phyloP scores from a whole-genome alignment of 2,797 vertebrate species.

The Monodelphis domestica region DNA sequence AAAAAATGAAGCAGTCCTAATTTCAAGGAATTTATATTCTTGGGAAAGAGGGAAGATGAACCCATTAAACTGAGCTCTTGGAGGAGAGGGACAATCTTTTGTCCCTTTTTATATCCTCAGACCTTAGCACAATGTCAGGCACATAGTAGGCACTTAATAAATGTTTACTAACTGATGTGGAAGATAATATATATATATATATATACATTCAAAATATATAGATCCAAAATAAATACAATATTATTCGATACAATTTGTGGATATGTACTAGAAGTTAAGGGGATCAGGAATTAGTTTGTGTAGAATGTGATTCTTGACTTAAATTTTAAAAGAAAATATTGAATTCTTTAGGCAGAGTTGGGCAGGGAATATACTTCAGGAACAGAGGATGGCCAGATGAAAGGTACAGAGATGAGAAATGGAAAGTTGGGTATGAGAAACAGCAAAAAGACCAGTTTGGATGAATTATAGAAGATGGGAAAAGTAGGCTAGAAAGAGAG shows the following conservation, averaged over 20 bases:
- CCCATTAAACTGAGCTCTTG: background rate
- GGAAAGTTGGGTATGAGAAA: background rate
- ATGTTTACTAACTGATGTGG: background rate
- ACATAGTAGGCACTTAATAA: background rate
- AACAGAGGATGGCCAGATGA: background rate
- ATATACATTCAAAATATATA: background rate
- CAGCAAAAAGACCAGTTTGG: background rate
- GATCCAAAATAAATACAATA: background rate
- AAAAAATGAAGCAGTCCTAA: background rate
- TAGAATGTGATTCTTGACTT: background rate
- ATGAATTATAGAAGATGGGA: background rate
- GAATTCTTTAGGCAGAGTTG: background rate
- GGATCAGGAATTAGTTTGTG: background rate
- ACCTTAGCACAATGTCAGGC: no score
- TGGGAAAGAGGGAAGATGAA: no score
- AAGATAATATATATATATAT: background rate
- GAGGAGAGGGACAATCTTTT: background rate
- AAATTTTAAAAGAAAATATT: background rate
- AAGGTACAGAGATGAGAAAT: background rate
- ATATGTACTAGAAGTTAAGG: background rate
- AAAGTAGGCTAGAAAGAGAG: background rate
- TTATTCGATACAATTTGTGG: background rate
- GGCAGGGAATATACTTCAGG: background rate
- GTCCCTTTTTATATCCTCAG: background rate
- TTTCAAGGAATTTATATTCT: background rate